These are phyloP conservation scores for Zaprionus taronus DNA, from an alignment of 1,140 invertebrate genomes.

Conservation along the genomic window DNA sequence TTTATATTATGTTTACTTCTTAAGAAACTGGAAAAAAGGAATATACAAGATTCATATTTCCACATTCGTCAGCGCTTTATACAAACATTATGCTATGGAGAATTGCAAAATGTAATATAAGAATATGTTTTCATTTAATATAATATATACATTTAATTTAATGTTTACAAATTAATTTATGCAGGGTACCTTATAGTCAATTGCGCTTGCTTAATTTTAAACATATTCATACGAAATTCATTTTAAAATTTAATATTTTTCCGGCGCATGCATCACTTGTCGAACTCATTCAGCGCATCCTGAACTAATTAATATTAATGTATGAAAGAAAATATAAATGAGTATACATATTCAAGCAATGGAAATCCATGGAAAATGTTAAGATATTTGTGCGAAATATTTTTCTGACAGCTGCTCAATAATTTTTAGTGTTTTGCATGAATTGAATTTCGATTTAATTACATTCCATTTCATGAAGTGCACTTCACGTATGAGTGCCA, in stretches of 20 bases:
- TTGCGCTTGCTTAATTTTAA: neutral
- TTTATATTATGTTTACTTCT: neutral
- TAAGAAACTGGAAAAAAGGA: neutral
- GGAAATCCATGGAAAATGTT: neutral
- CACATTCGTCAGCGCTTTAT: no score
- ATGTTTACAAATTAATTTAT: no score
- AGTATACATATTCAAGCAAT: neutral
- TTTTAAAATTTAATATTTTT: neutral
- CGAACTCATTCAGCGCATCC: neutral
- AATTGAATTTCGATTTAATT: conserved; percentile 41
- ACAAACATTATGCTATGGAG: no score
- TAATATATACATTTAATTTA: no score
- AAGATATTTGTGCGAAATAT: conserved; percentile 4
- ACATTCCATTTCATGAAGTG: conserved; percentile 44
- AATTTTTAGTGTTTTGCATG: conserved; percentile 10
- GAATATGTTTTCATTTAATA: neutral
- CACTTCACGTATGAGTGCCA: conserved; percentile 30
- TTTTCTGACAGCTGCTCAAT: conserved; percentile 24
- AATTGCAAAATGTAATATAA: no score
- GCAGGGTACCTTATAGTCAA: neutral
- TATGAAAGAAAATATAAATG: neutral
- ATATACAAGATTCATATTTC: no score
- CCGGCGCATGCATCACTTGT: neutral
- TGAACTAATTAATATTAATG: neutral
- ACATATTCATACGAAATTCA: neutral